These are phyloP conservation scores for Lepidocolaptes lacrymiger DNA, from an alignment of 2,797 vertebrate species.

Conservation along the genomic window DNA sequence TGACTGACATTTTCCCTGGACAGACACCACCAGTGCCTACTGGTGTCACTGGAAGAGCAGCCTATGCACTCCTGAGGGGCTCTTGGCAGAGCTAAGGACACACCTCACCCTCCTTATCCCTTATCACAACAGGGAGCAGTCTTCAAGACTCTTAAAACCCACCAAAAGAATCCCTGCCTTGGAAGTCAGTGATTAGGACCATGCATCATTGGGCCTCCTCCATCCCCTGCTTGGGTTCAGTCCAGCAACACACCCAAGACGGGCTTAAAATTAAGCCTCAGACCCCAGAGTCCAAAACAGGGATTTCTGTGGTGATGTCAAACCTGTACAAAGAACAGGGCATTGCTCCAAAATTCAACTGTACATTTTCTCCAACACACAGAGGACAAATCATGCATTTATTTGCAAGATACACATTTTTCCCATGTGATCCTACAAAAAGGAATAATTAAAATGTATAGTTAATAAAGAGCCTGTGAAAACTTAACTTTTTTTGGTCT, in stretches of 20 bases:
- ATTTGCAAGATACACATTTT: not conserved
- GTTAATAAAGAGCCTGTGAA: not conserved
- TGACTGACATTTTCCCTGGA: not conserved
- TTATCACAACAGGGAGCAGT: not conserved
- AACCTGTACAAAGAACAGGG: not conserved
- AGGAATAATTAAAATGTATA: not conserved
- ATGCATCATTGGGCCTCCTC: not conserved
- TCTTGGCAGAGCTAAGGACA: not conserved
- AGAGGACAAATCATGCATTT: not conserved
- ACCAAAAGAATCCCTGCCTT: not conserved
- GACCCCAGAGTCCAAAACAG: not conserved
- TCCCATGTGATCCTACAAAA: not conserved
- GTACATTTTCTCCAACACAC: rapidly evolving
- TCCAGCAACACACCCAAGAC: not conserved
- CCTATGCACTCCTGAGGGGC: not conserved
- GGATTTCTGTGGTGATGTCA: not conserved
- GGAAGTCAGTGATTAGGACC: not conserved
- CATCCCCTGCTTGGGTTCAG: not conserved
- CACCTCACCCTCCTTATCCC: rapidly evolving
- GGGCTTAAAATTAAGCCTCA: not conserved
- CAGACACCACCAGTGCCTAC: not conserved
- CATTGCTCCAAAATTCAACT: not conserved
- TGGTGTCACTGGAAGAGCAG: not conserved
- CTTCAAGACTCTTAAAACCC: not conserved
- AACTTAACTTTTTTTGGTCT: not conserved